Conservation (phyloP, 1,140 invertebrate genomes). For the Micrasema longulum region DNA sequence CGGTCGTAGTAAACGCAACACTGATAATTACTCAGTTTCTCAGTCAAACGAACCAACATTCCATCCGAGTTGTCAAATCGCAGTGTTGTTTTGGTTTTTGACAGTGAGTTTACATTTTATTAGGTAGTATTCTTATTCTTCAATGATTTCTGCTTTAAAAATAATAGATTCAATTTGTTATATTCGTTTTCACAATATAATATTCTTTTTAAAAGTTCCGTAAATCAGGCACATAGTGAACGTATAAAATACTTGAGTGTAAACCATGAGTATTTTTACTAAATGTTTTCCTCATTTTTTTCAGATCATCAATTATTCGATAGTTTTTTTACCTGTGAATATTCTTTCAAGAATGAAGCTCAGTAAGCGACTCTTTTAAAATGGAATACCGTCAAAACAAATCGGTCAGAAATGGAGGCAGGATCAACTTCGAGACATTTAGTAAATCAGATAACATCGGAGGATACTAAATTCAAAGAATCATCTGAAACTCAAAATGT, state of each 20-base stretch:
- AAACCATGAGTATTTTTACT: background rate
- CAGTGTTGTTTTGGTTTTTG: conserved; percentile 45
- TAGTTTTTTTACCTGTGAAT: background rate
- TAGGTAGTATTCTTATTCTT: background rate
- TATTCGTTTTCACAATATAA: too few species aligned
- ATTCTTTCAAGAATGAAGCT: conserved; percentile 3
- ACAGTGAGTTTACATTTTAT: conserved; percentile 29
- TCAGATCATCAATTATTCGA: conserved; percentile 8
- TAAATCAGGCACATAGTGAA: background rate
- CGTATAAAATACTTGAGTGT: conserved; percentile 3
- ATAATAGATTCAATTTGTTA: background rate
- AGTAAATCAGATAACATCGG: conserved; percentile 52
- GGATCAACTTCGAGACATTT: conserved; percentile 2
- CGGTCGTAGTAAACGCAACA: conserved; percentile 24
- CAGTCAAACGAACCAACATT: conserved; percentile 36
- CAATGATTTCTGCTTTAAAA: background rate
- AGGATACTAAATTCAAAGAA: conserved; percentile 58
- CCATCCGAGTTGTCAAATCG: conserved; percentile 46
- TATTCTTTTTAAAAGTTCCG: too few species aligned
- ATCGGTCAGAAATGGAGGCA: conserved; percentile 18
- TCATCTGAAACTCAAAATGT: conserved; percentile 58
- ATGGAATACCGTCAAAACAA: conserved; percentile 14
- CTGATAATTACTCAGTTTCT: conserved; percentile 11
- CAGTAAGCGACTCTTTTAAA: conserved; percentile 10
- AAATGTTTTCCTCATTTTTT: conserved; percentile 24